phyloP scores from a whole-genome alignment of 2,113 vertebrate genomes.

The Pogonocichla stellata region DNA sequence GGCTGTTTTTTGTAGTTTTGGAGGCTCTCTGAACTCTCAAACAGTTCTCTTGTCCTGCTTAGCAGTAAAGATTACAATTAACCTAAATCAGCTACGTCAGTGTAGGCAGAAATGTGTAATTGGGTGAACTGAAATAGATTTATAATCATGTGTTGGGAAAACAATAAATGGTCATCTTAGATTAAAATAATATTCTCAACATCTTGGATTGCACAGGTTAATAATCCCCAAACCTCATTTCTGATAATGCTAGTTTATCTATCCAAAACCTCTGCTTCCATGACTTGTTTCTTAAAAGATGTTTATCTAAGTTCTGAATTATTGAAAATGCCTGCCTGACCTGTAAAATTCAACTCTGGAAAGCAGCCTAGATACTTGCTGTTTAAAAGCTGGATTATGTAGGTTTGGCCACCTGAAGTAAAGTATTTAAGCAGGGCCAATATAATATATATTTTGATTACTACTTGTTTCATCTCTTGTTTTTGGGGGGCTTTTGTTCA shows the following conservation, averaged over 20 bases:
- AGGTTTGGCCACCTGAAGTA: not conserved
- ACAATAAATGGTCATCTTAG: not conserved
- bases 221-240: not conserved
- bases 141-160: not conserved
- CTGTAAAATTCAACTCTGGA: not conserved
- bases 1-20: not conserved
- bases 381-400: not conserved
- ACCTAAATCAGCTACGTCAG: not conserved
- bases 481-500: accelerated
- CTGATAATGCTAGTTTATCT: not conserved
- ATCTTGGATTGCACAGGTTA: not conserved
- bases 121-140: not conserved
- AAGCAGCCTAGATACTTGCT: not conserved
- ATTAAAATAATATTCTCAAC: not conserved
- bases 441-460: not conserved
- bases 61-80: not conserved
- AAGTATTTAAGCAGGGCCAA: not conserved
- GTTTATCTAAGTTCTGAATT: not conserved
- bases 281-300: not conserved
- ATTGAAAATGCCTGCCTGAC: not conserved
- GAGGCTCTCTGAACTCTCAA: not conserved
- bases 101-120: not conserved
- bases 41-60: not conserved
- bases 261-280: not conserved
- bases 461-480: not conserved